These are phyloP conservation scores for Glaucidium brasilianum DNA, from an alignment of 2,113 vertebrate species.

Conservation along the genomic window DNA sequence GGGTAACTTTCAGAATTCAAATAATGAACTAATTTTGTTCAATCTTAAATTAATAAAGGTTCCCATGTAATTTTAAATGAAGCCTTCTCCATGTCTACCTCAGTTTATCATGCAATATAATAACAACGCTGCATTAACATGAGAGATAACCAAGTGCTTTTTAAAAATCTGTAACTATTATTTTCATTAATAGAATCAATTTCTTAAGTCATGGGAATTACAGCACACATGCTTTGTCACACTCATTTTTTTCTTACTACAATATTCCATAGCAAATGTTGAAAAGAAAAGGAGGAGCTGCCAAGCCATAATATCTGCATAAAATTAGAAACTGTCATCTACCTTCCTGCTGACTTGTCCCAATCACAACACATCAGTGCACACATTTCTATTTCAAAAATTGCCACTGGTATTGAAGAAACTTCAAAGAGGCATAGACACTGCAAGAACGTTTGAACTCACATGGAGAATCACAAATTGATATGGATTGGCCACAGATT, in stretches of 20 bases:
- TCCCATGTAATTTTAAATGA: neutral
- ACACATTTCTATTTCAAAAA: constrained; percentile 17
- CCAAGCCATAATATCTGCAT: neutral
- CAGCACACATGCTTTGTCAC: neutral
- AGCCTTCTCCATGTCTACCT: neutral
- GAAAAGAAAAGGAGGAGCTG: neutral
- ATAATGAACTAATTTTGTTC: neutral
- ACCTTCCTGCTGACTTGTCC: neutral
- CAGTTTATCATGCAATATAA: neutral
- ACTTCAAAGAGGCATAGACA: neutral
- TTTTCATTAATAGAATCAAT: neutral
- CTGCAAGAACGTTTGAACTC: neutral
- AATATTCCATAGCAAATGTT: neutral
- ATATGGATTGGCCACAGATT: neutral
- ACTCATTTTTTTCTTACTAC: neutral
- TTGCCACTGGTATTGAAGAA: neutral
- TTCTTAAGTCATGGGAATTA: neutral
- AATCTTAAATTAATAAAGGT: neutral
- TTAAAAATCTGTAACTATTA: neutral
- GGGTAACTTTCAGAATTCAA: neutral
- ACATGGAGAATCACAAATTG: neutral
- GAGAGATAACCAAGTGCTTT: neutral
- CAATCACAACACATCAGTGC: neutral
- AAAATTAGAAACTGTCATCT: neutral
- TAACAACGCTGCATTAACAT: neutral